Evolutionary conservation across 1,140 invertebrate genomes (phyloP).

Genomic region (Tetragonula clypearis): DNA sequence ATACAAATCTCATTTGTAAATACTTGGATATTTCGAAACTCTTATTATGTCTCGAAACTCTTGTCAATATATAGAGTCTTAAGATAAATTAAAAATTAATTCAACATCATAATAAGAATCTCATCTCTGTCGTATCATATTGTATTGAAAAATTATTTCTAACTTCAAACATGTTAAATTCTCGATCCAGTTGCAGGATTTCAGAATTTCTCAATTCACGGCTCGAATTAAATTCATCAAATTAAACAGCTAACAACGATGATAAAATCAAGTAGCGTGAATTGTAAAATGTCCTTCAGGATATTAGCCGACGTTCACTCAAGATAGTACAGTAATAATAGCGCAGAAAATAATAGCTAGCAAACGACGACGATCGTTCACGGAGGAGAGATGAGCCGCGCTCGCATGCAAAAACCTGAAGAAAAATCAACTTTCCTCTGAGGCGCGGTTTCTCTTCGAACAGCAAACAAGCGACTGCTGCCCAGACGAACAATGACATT

Average conservation of each 20-base stretch:
- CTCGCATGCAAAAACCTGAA: slow-evolving; percentile 58
- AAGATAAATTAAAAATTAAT: too few species aligned
- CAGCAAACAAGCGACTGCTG: neutral
- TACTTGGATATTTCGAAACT: too few species aligned
- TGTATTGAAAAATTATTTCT: too few species aligned
- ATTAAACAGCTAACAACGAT: neutral
- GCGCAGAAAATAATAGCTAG: neutral
- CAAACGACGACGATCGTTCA: neutral
- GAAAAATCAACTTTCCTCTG: slow-evolving; percentile 70
- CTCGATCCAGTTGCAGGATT: too few species aligned
- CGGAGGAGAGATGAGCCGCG: slow-evolving; percentile 10
- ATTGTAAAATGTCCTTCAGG: neutral
- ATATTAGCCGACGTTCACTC: neutral
- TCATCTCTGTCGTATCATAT: too few species aligned
- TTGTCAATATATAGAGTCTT: too few species aligned
- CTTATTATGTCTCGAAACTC: too few species aligned
- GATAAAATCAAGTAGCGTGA: neutral
- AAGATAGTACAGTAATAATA: neutral
- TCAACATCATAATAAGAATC: too few species aligned
- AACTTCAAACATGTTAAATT: too few species aligned
- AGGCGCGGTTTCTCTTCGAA: slow-evolving; percentile 68
- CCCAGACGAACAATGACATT: slow-evolving; percentile 17
- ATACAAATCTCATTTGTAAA: too few species aligned
- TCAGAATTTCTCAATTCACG: too few species aligned
- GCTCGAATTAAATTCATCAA: neutral